Percentiles rank a stretch among this genome's conserved stretches.
These are phyloP conservation scores for Euplagia quadripunctaria DNA, from an alignment of 2,888 invertebrate species.

Conservation along the genomic window DNA sequence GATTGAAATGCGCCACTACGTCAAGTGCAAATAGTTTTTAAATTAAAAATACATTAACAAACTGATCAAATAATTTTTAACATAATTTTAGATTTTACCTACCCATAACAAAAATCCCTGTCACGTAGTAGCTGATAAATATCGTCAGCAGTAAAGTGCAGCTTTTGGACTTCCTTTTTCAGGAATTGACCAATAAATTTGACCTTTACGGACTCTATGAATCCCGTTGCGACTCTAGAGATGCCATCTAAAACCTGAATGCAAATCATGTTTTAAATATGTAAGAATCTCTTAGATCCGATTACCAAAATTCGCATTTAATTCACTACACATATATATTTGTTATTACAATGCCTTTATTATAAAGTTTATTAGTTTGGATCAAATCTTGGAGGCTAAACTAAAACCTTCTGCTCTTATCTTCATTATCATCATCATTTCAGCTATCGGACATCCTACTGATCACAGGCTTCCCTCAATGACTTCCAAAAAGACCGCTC, in stretches of 20 bases:
- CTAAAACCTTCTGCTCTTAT: too few relatives aligned
- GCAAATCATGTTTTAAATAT: not conserved
- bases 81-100: not conserved
- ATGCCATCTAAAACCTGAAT: constrained; percentile 8
- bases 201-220: not conserved
- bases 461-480: too few relatives aligned
- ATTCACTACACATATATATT: too few relatives aligned
- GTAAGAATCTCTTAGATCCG: too few relatives aligned
- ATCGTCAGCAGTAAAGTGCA: not conserved
- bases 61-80: not conserved
- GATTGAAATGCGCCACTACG: constrained; percentile 61
- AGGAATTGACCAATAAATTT: rapidly evolving
- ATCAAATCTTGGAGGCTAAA: too few relatives aligned
- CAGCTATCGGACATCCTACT: too few relatives aligned
- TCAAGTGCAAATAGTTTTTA: not conserved
- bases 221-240: constrained; percentile 5
- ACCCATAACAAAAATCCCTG: constrained; percentile 16
- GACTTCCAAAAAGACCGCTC: too few relatives aligned
- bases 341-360: too few relatives aligned
- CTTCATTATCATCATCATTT: too few relatives aligned
- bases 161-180: not conserved
- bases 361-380: too few relatives aligned
- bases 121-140: constrained; percentile 12
- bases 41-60: not conserved
- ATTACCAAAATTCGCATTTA: too few relatives aligned